Evolutionary conservation across 2,888 invertebrate species (phyloP), one percentile per base, ranked within the genome.

Genomic region (Zelleria hepariella): DNA sequence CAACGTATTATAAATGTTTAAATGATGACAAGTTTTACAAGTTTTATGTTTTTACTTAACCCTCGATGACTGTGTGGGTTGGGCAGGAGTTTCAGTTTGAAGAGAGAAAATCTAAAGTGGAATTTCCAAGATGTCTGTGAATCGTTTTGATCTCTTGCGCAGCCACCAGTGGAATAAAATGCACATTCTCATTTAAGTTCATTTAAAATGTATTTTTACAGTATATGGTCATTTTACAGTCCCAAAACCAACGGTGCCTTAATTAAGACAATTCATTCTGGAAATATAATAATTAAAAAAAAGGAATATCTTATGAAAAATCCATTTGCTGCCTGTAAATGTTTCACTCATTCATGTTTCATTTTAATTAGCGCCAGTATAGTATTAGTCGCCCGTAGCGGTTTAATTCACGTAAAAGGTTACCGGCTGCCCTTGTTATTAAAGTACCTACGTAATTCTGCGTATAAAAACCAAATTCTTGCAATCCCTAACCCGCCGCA

Each of bases 231-330:
- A 42, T 42, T 62, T n/a, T 65, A 24, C 4, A 57, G 6, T 15
- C 48, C 24, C 8, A 51, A 65, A 75, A 85, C 87, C 87, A 80
- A 83, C 77, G 84, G 87, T 87, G 87, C 87, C 87, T 87, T 87
- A 78, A 69, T 32, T 21, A 55, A 24, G 3, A 27, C 63, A 64
- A 65, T 64, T 65, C 63, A 65, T 27, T 20, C 49, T 20, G 55
- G 10, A 10, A 51, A 6, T 23, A 21, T 20, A 51, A 51, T n/a
- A 21, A 42, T 15, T 42, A 42, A 42, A 15, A 1, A 15, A n/a
- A n/a, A n/a, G n/a, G n/a, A n/a, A n/a, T n/a, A n/a, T n/a, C 15
- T 42, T 5, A 10, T 42, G 18, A 5, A 7, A n/a, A 54, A 25
- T 7, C 54, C 26, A 26, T 54, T 25, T 20, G 21, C 20, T 23